Conservation (phyloP, 2,113 vertebrate species). For the Prunella fulvescens region DNA sequence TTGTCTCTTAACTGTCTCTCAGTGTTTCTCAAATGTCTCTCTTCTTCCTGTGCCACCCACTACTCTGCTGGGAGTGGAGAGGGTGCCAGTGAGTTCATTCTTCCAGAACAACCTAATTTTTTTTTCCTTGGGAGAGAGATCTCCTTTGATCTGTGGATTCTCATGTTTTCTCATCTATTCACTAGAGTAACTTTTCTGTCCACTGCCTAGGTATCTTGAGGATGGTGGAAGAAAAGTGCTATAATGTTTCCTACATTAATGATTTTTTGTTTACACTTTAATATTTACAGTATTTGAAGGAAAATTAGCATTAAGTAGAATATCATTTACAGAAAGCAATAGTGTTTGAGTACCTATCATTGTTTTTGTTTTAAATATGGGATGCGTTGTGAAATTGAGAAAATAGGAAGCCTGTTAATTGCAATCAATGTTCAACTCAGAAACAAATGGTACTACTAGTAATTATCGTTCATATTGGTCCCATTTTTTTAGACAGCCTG, state of each 20-base stretch:
- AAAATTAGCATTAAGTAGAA: neutral
- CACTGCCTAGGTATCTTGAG: neutral
- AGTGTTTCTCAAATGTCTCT: neutral
- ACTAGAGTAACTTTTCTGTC: neutral
- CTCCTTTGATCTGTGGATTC: constrained; percentile 4
- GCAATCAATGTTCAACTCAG: neutral
- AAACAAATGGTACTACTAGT: neutral
- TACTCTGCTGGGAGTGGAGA: neutral
- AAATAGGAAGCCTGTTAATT: neutral
- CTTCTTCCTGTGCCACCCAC: neutral
- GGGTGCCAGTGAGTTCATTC: neutral
- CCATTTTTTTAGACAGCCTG: neutral
- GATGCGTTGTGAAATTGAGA: neutral
- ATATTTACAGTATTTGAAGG: neutral
- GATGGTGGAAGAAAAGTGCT: neutral
- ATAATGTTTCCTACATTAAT: neutral
- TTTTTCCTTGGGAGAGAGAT: neutral
- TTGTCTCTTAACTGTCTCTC: neutral
- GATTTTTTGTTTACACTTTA: neutral
- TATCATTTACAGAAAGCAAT: neutral
- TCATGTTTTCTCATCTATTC: neutral
- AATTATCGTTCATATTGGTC: neutral
- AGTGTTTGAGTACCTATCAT: neutral
- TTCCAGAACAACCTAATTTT: neutral
- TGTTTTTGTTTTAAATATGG: neutral